Evolutionary conservation across 1,140 invertebrate genomes (phyloP).

Genomic region (Meteorus sp.): DNA sequence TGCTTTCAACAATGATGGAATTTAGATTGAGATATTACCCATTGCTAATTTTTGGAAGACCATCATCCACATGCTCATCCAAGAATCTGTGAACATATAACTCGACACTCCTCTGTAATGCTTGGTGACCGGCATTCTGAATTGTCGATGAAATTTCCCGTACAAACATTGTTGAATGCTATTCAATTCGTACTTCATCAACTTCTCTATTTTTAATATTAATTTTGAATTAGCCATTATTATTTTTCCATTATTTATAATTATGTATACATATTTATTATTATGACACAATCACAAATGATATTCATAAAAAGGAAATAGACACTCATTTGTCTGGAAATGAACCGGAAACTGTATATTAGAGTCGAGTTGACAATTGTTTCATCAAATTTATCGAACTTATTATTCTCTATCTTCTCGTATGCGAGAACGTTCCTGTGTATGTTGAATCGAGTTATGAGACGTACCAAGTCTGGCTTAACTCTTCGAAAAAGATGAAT

Average conservation of each 20-base stretch:
- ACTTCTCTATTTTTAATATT: neutral
- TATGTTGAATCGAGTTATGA: too few species aligned
- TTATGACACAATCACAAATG: neutral
- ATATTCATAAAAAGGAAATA: neutral
- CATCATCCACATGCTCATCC: neutral
- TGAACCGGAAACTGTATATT: too few species aligned
- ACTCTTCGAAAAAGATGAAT: too few species aligned
- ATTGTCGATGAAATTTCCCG: neutral
- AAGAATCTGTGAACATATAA: neutral
- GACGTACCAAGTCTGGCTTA: too few species aligned
- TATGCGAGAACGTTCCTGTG: too few species aligned
- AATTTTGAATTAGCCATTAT: neutral
- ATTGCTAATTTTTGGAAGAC: neutral
- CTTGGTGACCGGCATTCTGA: neutral
- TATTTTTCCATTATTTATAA: neutral
- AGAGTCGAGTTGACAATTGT: too few species aligned
- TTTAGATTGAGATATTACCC: neutral
- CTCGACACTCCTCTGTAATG: neutral
- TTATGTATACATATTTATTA: neutral
- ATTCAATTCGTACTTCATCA: neutral
- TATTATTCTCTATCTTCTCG: too few species aligned
- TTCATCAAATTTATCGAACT: too few species aligned
- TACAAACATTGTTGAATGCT: neutral
- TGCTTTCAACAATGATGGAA: neutral
- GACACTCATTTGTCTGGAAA: neutral